These are phyloP conservation scores for Acleris cristana DNA, from an alignment of 2,888 invertebrate genomes.

Conservation along the genomic window DNA sequence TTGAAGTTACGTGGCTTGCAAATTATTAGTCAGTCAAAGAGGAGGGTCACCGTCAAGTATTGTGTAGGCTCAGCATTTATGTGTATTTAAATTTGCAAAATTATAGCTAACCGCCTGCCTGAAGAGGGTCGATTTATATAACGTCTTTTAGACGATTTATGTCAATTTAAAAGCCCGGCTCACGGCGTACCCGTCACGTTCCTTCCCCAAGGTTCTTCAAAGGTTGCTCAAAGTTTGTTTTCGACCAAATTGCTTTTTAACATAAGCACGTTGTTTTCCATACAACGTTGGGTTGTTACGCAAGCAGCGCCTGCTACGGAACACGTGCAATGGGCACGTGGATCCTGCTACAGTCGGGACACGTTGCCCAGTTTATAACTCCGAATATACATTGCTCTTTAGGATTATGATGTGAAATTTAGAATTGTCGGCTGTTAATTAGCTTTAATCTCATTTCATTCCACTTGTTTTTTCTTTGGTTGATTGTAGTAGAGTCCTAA, in stretches of 20 bases:
- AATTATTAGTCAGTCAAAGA: no score
- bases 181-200: conserved; percentile 29
- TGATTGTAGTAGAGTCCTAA: no score
- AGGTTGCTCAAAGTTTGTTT: conserved; percentile 28
- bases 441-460: no score
- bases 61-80: no score
- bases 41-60: no score
- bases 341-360: conserved; percentile 36
- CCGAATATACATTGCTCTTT: not conserved
- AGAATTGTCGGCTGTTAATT: no score
- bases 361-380: conserved; percentile 5
- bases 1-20: not conserved
- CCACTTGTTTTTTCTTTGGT: no score
- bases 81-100: no score
- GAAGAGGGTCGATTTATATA: not conserved
- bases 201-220: conserved; percentile 16
- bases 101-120: no score
- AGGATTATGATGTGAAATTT: no score
- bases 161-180: conserved; percentile 4
- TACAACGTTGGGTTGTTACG: conserved; percentile 48
- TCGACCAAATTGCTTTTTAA: conserved; percentile 39
- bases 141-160: conserved; percentile 13
- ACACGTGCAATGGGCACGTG: conserved; percentile 57
- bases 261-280: conserved; percentile 42
- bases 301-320: conserved; percentile 51